Evolutionary conservation across 1,140 invertebrate species (phyloP).

Genomic region (Camponotus pennsylvanicus): DNA sequence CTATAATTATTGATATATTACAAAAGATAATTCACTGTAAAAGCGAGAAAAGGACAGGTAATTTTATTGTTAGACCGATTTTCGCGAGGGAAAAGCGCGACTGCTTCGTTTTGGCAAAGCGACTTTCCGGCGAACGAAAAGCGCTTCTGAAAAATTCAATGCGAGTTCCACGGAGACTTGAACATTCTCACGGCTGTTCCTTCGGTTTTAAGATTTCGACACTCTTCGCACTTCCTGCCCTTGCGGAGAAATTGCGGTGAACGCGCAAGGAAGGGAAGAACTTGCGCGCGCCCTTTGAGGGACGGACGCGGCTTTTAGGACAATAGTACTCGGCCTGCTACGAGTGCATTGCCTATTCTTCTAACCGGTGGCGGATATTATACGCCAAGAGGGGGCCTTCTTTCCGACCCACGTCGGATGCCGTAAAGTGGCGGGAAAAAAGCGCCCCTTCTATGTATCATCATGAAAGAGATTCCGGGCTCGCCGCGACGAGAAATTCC

Average conservation of each 20-base stretch:
- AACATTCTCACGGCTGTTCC: conserved; percentile 62
- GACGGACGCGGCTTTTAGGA: conserved; percentile 72
- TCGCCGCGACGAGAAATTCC: conserved; percentile 17
- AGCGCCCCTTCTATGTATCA: conserved; percentile 34
- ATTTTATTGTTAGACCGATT: not conserved
- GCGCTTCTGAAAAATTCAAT: conserved; percentile 39
- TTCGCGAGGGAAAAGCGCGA: not conserved
- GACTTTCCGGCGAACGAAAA: not conserved
- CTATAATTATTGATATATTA: too few relatives aligned
- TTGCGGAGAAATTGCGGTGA: conserved; percentile 27
- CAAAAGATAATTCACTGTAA: not conserved
- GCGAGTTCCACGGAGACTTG: not conserved
- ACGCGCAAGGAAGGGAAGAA: conserved; percentile 39
- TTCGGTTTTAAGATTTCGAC: conserved; percentile 64
- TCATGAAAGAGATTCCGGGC: conserved; percentile 39
- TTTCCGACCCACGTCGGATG: conserved; percentile 65
- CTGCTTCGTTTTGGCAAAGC: conserved; percentile 1
- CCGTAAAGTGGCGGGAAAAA: conserved; percentile 60
- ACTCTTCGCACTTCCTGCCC: conserved; percentile 11
- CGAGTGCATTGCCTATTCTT: conserved; percentile 76
- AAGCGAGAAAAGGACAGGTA: not conserved
- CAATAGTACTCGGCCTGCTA: conserved; percentile 71
- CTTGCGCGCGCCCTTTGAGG: conserved; percentile 37
- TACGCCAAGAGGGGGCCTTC: conserved; percentile 60
- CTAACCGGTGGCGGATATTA: conserved; percentile 70